Evolutionary conservation across 2,113 vertebrate species (phyloP).

Genomic region (Octodon degus): DNA sequence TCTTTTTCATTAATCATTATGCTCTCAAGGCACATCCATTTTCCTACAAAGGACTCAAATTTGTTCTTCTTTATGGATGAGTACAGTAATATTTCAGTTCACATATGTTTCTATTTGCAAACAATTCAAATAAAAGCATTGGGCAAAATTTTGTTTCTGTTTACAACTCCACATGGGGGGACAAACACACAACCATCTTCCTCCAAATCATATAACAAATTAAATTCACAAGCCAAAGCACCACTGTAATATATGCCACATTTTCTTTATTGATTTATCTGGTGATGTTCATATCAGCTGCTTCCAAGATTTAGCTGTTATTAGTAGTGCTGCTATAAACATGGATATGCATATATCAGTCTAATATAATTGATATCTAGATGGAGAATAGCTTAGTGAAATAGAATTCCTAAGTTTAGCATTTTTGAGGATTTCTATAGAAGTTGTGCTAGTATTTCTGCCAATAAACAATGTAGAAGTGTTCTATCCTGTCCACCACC

Average conservation of each 20-base stretch:
- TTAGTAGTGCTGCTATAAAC: neutral
- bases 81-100: neutral
- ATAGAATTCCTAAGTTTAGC: neutral
- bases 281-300: neutral
- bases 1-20: neutral
- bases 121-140: neutral
- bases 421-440: neutral
- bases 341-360: neutral
- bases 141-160: neutral
- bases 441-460: neutral
- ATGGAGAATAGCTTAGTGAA: neutral
- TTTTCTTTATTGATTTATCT: neutral
- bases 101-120: neutral
- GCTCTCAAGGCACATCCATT: neutral
- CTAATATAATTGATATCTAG: neutral
- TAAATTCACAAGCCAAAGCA: neutral
- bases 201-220: neutral
- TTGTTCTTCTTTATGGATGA: neutral
- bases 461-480: neutral
- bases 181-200: neutral
- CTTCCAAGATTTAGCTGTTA: neutral
- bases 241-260: neutral
- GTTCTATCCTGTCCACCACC: neutral
- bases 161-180: neutral
- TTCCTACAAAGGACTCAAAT: neutral